Evolutionary conservation across 2,888 invertebrate genomes (phyloP).

Genomic region (Agriopis aurantiaria): DNA sequence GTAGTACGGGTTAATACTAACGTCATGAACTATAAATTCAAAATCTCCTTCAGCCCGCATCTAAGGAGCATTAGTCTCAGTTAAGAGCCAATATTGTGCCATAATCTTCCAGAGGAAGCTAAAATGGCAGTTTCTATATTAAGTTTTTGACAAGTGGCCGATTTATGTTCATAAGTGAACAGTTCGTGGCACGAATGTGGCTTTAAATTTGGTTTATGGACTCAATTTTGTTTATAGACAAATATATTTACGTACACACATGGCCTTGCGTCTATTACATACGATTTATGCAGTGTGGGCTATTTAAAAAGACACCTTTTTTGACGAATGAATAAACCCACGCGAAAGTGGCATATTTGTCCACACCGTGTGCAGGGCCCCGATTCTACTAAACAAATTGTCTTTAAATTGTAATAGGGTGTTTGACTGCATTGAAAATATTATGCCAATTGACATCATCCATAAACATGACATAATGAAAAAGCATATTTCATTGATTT

Average conservation of each 20-base stretch:
- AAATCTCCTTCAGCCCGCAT: conserved; percentile 49
- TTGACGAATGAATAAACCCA: no score
- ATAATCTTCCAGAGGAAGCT: conserved; percentile 57
- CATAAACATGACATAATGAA: no score
- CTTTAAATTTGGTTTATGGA: conserved; percentile 39
- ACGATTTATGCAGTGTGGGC: no score
- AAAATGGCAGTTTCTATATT: conserved; percentile 59
- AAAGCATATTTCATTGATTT: no score
- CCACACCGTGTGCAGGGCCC: no score
- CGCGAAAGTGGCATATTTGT: no score
- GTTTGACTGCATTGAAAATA: no score
- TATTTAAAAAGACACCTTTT: no score
- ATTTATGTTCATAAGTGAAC: conserved; percentile 53
- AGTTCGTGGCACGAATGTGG: conserved; percentile 37
- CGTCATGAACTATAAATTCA: conserved; percentile 22
- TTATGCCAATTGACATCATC: no score
- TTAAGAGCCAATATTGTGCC: conserved; percentile 60
- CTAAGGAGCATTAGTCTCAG: conserved; percentile 61
- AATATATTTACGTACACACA: not conserved
- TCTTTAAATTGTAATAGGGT: no score
- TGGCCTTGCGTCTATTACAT: no score
- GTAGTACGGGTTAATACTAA: not conserved
- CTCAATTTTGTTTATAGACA: conserved; percentile 10
- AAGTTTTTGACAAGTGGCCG: conserved; percentile 59
- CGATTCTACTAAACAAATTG: no score